phyloP scores from a whole-genome alignment of 2,888 invertebrate species.

The Eilema griseolum region DNA sequence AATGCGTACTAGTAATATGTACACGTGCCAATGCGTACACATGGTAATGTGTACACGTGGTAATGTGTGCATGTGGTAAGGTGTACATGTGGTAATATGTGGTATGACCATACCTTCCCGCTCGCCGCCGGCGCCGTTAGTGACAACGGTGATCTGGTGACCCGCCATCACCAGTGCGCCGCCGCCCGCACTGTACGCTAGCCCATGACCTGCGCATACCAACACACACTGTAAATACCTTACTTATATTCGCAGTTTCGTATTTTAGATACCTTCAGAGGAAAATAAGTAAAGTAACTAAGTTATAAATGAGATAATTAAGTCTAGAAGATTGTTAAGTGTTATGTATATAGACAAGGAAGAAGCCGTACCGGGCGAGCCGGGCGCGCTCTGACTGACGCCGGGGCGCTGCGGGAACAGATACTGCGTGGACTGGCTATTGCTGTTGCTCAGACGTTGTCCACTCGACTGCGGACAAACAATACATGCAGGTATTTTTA shows the following conservation, averaged over 20 bases:
- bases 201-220: constrained; percentile 71
- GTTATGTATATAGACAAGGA: no score
- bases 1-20: background rate
- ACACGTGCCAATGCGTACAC: no score
- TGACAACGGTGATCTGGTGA: constrained; percentile 87
- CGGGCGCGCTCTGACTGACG: constrained; percentile 89
- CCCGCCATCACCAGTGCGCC: constrained; percentile 86
- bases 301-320: no score
- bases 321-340: no score
- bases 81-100: background rate
- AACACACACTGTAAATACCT: background rate
- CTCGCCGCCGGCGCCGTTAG: constrained; percentile 87
- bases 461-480: constrained; percentile 63
- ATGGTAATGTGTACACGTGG: background rate
- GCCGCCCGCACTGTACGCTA: constrained; percentile 82
- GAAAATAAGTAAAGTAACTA: no score
- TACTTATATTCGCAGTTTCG: background rate
- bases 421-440: constrained; percentile 78
- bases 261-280: no score
- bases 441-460: constrained; percentile 72
- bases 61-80: background rate
- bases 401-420: constrained; percentile 89
- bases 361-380: constrained; percentile 86
- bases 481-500: background rate
- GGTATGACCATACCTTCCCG: constrained; percentile 71